phyloP scores from a whole-genome alignment of 2,888 invertebrate species.

The Polydrusus pterygomalis region DNA sequence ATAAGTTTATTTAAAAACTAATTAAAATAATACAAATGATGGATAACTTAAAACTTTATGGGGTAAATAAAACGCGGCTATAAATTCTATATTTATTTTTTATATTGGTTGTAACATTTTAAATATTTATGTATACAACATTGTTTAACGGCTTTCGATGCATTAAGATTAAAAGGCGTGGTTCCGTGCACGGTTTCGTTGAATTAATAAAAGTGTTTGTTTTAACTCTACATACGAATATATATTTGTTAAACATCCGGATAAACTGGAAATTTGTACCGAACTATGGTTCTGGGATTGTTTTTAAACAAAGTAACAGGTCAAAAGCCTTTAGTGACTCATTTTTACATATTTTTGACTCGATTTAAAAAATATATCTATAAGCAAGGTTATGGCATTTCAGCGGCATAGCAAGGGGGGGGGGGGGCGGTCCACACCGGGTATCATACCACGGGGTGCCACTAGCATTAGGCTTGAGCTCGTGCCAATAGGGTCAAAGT shows the following conservation, averaged over 20 bases:
- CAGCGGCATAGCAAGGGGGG: too few relatives aligned
- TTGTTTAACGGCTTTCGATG: conserved; percentile 49
- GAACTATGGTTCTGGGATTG: neutral
- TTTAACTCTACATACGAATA: conserved; percentile 23
- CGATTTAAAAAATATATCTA: too few relatives aligned
- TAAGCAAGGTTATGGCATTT: too few relatives aligned
- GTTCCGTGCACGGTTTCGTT: conserved; percentile 32
- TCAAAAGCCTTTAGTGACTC: conserved; percentile 3
- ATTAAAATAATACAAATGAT: conserved; percentile 58
- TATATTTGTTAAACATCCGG: conserved; percentile 30
- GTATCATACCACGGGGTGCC: too few relatives aligned
- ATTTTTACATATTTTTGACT: too few relatives aligned
- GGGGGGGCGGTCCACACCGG: too few relatives aligned
- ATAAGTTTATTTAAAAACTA: conserved; percentile 59
- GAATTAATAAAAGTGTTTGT: conserved; percentile 37
- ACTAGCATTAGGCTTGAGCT: too few relatives aligned
- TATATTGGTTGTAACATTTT: conserved; percentile 53
- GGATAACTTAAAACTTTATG: conserved; percentile 55
- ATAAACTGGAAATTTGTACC: conserved; percentile 1
- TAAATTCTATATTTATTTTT: conserved; percentile 57
- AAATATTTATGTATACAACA: conserved; percentile 51
- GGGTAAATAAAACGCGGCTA: conserved; percentile 52
- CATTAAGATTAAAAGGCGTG: conserved; percentile 39
- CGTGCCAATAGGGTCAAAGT: too few relatives aligned
- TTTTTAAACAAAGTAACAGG: neutral